phyloP scores from a whole-genome alignment of 53 echinoderm and acorn worm genomes.

The Arbacia lixula region DNA sequence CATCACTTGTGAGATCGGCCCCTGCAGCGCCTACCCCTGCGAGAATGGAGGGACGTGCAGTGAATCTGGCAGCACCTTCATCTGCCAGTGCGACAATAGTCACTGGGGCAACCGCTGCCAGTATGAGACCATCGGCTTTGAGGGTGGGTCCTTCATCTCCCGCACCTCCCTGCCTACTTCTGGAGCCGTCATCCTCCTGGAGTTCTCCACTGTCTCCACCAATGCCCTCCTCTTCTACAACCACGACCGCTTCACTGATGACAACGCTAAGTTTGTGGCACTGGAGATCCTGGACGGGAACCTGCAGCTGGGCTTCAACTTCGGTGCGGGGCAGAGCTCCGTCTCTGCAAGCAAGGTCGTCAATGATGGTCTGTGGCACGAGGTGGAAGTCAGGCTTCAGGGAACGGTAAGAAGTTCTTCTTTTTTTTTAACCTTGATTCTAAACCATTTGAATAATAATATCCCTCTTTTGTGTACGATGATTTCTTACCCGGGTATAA shows the following conservation, averaged over 20 bases:
- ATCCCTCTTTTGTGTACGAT: no score
- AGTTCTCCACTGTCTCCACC: slow-evolving; percentile 77
- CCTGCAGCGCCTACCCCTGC: slow-evolving; percentile 82
- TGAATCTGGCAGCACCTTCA: slow-evolving; percentile 71
- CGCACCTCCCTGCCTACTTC: slow-evolving; percentile 41
- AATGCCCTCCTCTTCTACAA: slow-evolving; percentile 89
- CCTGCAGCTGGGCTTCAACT: slow-evolving; percentile 77
- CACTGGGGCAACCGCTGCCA: slow-evolving; percentile 83
- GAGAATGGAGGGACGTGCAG: slow-evolving; percentile 78
- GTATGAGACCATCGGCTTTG: slow-evolving; percentile 81
- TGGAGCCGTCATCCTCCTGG: slow-evolving; percentile 71
- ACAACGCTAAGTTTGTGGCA: slow-evolving; percentile 75
- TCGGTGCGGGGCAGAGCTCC: slow-evolving; percentile 65
- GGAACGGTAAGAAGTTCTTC: slow-evolving; percentile 73
- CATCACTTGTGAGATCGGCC: slow-evolving; percentile 78
- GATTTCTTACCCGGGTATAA: no score
- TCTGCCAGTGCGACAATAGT: slow-evolving; percentile 80
- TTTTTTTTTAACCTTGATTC: no score
- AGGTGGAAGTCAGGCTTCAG: slow-evolving; percentile 77
- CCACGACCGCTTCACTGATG: slow-evolving; percentile 80
- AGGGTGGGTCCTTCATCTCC: slow-evolving; percentile 80
- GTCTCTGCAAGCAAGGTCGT: slow-evolving; percentile 67
- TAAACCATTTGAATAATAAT: no score
- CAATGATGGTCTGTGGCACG: slow-evolving; percentile 89
- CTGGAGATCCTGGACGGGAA: slow-evolving; percentile 78